Evolutionary conservation across 2,888 invertebrate genomes (phyloP), one percentile per base, ranked within the genome.

Genomic region (Mesodorylaimus sp.): DNA sequence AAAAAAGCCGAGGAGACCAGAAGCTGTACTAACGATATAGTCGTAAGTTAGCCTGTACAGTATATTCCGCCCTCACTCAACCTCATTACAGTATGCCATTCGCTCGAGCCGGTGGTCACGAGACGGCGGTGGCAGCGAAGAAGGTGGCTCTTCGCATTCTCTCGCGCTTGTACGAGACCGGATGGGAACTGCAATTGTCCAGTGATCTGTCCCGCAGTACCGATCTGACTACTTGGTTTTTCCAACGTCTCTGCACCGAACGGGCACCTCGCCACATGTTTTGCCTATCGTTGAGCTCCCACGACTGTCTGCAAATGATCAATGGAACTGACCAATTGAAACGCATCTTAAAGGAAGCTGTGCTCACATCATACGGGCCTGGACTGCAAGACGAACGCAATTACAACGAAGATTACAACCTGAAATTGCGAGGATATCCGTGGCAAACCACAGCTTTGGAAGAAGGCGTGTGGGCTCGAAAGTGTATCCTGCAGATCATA

Each of bases 191-290:
- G 2, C 1, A 45, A 21, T n/a, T 44, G 7, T 26, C 45, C 23
- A 28, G 26, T 39, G 48, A 48, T 21, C 47, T 53, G 2, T 29
- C 38, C 10, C 29, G 44, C 13, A 41, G 28, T 2, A 19, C 25
- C 23, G 45, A 50, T 27, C 19, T 48, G 26, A 49, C 43, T 44
- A 51, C 51, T 13, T 53, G 53, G 53, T 51, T 47, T 25, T 53
- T 53, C 23, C 24, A 42, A 27, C 10, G 23, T 5, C 27, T 37
- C 29, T 24, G 42, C 26, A 7, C 21, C 2, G 19, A 23, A 19
- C n/a, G 19, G 16, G 16, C 2, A 2, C 16, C 36, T 21, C 19
- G 26, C 36, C 2, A 23, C 13, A 44, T 51, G 3, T 28, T 38
- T 25, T 50, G 53, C 46, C 26, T 53, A 23, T 44, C 45, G 13